A percentile compares a stretch with the other conserved stretches of the same genome.
These are phyloP conservation scores for Pogonocherus hispidulus DNA, from an alignment of 2,888 invertebrate genomes.

Conservation along the genomic window DNA sequence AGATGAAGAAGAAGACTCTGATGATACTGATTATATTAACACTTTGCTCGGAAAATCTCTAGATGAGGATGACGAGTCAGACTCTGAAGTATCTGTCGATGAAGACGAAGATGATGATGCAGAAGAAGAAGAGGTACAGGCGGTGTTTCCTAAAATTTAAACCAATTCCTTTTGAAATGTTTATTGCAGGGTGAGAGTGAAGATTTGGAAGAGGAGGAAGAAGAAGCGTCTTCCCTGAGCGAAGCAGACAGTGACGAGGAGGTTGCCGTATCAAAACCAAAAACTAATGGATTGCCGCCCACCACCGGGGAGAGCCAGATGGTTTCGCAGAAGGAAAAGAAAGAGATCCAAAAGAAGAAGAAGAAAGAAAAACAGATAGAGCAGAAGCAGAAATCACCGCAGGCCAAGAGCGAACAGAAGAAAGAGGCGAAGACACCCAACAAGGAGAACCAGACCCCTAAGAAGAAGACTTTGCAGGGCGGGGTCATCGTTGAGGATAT, in stretches of 20 bases:
- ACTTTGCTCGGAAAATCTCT: conserved; percentile 48
- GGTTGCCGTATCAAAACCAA: conserved; percentile 38
- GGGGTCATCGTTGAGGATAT: conserved; percentile 87
- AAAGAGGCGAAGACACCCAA: conserved; percentile 60
- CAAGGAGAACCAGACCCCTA: conserved; percentile 47
- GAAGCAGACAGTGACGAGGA: conserved; percentile 42
- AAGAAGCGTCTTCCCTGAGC: conserved; percentile 40
- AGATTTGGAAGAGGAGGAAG: conserved; percentile 44
- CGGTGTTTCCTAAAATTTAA: background rate
- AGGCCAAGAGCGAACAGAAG: conserved; percentile 57
- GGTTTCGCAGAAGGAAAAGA: conserved; percentile 64
- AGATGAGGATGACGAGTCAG: conserved; percentile 61
- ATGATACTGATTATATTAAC: conserved; percentile 52
- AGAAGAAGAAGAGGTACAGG: conserved; percentile 55
- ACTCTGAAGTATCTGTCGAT: conserved; percentile 55
- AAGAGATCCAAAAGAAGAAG: conserved; percentile 59
- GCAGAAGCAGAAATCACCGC: conserved; percentile 60
- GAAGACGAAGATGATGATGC: conserved; percentile 61
- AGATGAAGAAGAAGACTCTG: conserved; percentile 43
- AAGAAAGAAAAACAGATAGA: conserved; percentile 63
- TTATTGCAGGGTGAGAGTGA: conserved; percentile 39
- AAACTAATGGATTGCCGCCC: conserved; percentile 22
- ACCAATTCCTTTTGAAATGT: background rate
- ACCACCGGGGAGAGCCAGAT: background rate
- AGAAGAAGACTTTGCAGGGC: conserved; percentile 77